A percentile compares a stretch with the other conserved stretches of the same genome.
These are phyloP conservation scores for Chionis minor DNA, from an alignment of 2,113 vertebrate species.

Conservation along the genomic window DNA sequence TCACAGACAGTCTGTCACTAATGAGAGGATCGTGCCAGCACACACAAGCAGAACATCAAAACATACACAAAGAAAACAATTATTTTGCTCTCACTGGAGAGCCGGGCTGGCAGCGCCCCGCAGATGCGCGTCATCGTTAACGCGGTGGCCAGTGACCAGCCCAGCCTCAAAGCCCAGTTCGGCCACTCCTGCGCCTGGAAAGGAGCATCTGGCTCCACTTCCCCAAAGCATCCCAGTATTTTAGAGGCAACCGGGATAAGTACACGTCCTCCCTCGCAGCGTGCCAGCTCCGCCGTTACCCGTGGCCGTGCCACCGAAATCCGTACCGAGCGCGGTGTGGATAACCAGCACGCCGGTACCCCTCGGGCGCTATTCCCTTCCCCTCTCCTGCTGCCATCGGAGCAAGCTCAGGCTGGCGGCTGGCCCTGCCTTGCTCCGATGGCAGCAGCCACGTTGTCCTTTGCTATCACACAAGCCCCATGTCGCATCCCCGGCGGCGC, in stretches of 20 bases:
- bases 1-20: neutral
- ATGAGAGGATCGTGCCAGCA: neutral
- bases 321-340: fast-evolving
- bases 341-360: fast-evolving
- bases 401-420: too few species aligned
- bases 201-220: neutral
- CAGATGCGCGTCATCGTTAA: neutral
- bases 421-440: too few species aligned
- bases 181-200: neutral
- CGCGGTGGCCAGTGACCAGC: fast-evolving
- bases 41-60: neutral
- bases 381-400: neutral
- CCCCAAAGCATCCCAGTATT: fast-evolving
- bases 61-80: neutral
- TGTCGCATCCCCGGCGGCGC: too few species aligned
- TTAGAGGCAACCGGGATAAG: neutral
- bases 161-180: neutral
- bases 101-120: fast-evolving
- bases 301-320: neutral
- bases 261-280: fast-evolving
- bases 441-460: too few species aligned
- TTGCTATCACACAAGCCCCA: too few species aligned
- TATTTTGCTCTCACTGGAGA: neutral
- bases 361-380: fast-evolving
- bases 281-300: neutral